Evolutionary conservation across 2,797 vertebrate species (phyloP).

Genomic region (Hybognathus amarus): DNA sequence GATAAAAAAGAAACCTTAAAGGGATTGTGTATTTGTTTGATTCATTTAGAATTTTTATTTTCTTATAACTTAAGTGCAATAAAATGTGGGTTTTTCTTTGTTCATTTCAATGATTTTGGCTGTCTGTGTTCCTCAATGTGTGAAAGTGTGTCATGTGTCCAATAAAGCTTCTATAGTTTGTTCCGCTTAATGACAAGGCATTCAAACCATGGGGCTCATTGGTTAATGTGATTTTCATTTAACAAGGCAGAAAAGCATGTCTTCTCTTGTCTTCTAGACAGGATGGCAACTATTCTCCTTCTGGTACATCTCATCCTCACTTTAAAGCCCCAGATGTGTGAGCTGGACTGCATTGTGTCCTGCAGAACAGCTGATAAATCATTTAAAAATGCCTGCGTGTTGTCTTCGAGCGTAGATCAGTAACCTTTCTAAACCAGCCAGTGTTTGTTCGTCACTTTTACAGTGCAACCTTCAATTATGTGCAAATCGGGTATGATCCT

Average conservation of each 20-base stretch:
- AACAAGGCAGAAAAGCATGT: not conserved
- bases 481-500: not conserved
- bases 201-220: conserved; percentile 47
- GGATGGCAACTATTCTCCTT: not conserved
- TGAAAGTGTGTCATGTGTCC: conserved; percentile 79
- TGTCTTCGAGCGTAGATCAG: not conserved
- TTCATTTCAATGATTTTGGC: conserved; percentile 84
- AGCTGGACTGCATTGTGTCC: not conserved
- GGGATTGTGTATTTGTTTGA: conserved; percentile 99
- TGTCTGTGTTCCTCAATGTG: conserved; percentile 83
- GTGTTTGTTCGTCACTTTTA: not conserved
- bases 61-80: conserved; percentile 99
- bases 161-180: conserved; percentile 84
- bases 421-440: not conserved
- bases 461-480: not conserved
- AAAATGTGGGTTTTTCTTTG: conserved; percentile 89
- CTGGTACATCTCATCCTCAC: not conserved
- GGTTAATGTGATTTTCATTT: conserved; percentile 20
- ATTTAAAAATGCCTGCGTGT: not conserved
- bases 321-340: not conserved
- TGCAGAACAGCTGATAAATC: conserved; percentile 10
- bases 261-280: not conserved
- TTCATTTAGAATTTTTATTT: conserved; percentile 99
- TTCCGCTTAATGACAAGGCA: conserved; percentile 64
- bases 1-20: conserved; percentile 92